Evolutionary conservation across 2,113 vertebrate genomes (phyloP).

Genomic region (Mugil cephalus): DNA sequence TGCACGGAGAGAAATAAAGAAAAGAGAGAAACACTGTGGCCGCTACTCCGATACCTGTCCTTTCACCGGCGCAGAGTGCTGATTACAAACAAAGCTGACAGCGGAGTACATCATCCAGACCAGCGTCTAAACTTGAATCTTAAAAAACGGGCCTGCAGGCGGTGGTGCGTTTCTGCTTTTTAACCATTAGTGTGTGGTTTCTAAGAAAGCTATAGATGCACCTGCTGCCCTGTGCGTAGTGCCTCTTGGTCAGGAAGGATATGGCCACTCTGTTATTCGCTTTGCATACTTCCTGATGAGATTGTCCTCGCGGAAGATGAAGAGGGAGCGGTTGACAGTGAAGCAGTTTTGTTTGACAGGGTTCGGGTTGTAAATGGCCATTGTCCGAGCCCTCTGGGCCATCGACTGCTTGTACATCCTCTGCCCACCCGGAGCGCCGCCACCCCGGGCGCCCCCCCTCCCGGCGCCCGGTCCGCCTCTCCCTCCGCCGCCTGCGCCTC

Average conservation of each 20-base stretch:
- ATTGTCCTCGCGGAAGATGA: constrained; percentile 99
- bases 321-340: constrained; percentile 98
- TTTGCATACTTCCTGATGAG: constrained; percentile 98
- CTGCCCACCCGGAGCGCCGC: constrained; percentile 90
- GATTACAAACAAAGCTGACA: too few relatives aligned
- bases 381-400: constrained; percentile 97
- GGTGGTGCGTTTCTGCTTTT: constrained; percentile 21
- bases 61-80: background rate
- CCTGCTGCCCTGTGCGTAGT: constrained; percentile 44
- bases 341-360: constrained; percentile 99
- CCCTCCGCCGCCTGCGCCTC: constrained; percentile 81
- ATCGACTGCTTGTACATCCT: constrained; percentile 99
- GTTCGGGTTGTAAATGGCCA: constrained; percentile 99
- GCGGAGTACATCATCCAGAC: background rate
- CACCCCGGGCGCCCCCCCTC: constrained; percentile 90
- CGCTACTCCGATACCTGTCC: constrained; percentile 5
- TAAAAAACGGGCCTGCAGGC: constrained; percentile 2
- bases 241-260: constrained; percentile 87
- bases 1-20: constrained; percentile 11
- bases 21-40: background rate
- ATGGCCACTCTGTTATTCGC: constrained; percentile 99
- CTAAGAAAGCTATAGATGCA: constrained; percentile 31
- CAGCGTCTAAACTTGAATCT: constrained; percentile 15
- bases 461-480: constrained; percentile 86
- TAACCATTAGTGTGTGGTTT: constrained; percentile 12